Evolutionary conservation across 2,888 invertebrate species (phyloP).

Genomic region (Cerastis rubricosa): DNA sequence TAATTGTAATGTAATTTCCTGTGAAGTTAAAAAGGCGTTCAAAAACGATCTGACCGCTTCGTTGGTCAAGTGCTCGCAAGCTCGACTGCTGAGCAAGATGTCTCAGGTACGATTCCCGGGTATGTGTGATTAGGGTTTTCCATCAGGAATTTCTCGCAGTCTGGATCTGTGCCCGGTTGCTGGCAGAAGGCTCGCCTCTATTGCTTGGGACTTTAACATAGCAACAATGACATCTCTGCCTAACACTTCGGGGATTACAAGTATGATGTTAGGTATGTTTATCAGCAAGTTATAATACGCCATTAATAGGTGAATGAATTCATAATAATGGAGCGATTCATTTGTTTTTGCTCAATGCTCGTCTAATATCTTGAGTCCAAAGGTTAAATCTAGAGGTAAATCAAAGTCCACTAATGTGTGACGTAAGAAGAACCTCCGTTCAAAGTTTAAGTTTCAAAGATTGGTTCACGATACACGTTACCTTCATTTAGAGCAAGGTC

Average conservation of each 20-base stretch:
- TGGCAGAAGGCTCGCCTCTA: not conserved
- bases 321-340: not conserved
- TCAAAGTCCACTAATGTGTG: constrained; percentile 6
- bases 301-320: no score
- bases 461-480: no score
- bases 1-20: constrained; percentile 1
- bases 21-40: no score
- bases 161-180: not conserved
- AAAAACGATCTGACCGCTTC: not conserved
- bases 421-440: not conserved
- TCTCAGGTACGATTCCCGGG: no score
- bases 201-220: not conserved
- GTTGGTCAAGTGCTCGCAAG: not conserved
- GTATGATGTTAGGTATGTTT: no score
- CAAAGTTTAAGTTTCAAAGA: not conserved
- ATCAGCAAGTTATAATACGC: no score
- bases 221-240: no score
- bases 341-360: not conserved
- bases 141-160: not conserved
- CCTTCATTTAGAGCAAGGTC: no score
- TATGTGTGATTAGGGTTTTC: not conserved
- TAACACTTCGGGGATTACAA: no score
- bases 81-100: not conserved
- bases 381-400: not conserved
- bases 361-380: not conserved